Conservation (phyloP, 1,140 invertebrate species). For the fruit fly (Drosophila melanogaster) region DNA sequence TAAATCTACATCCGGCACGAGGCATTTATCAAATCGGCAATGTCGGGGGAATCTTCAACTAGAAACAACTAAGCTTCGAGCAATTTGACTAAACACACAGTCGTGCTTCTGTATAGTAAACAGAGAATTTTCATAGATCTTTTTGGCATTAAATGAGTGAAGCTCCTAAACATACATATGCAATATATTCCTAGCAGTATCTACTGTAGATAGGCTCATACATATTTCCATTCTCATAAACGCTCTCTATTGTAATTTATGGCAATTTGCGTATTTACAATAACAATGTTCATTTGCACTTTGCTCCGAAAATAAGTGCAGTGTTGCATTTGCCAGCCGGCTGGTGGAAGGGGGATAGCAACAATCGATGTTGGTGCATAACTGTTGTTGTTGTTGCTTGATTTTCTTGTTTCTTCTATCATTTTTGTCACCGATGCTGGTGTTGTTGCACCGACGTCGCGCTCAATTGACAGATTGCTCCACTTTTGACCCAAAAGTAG, state of each 20-base stretch:
- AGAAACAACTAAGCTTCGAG: neutral
- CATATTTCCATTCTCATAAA: slow-evolving; percentile 6
- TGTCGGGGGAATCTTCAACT: neutral
- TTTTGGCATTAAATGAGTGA: no score
- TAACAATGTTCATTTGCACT: slow-evolving; percentile 46
- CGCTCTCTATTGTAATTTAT: slow-evolving; percentile 35
- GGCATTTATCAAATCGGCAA: neutral
- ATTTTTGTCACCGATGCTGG: slow-evolving; percentile 13
- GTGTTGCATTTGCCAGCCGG: slow-evolving; percentile 18
- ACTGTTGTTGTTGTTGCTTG: slow-evolving; percentile 5
- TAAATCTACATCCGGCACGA: slow-evolving; percentile 5
- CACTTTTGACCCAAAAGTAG: slow-evolving; percentile 50
- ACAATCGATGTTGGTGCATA: slow-evolving; percentile 21
- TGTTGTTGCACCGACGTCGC: slow-evolving; percentile 1
- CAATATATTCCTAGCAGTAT: neutral
- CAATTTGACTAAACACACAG: neutral
- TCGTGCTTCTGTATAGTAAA: neutral
- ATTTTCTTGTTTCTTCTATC: slow-evolving; percentile 8
- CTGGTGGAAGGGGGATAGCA: neutral
- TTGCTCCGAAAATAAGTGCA: slow-evolving; percentile 47
- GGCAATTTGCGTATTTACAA: slow-evolving; percentile 52
- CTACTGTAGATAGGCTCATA: neutral
- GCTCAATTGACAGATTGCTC: slow-evolving; percentile 33
- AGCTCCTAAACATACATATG: neutral
- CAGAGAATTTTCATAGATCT: neutral